Evolutionary conservation across 1,140 invertebrate genomes (phyloP).

Genomic region (Musca domestica): DNA sequence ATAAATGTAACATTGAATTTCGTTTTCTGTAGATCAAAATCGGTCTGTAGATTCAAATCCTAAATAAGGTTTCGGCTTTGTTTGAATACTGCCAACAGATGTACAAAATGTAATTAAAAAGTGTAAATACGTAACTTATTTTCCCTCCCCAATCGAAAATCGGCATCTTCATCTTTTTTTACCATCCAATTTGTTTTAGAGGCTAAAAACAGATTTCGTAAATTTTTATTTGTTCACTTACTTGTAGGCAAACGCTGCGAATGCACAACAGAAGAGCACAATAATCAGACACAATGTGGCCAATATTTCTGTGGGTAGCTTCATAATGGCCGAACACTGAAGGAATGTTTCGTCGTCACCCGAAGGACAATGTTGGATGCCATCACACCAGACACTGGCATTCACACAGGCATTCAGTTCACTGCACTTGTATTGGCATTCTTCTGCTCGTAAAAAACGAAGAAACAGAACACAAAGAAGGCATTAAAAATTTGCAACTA

Average conservation of each 20-base stretch:
- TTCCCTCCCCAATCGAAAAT: too few species aligned
- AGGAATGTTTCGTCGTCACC: conserved; percentile 81
- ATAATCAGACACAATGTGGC: conserved; percentile 56
- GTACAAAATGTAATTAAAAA: too few species aligned
- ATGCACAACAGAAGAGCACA: conserved; percentile 50
- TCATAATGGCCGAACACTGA: conserved; percentile 73
- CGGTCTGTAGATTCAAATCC: too few species aligned
- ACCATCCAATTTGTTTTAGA: too few species aligned
- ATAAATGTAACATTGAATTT: too few species aligned
- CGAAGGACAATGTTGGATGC: conserved; percentile 78
- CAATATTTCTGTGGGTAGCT: conserved; percentile 71
- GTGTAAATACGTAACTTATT: too few species aligned
- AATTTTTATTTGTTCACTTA: conserved; percentile 28
- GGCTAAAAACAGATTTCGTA: too few species aligned
- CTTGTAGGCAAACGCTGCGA: conserved; percentile 51
- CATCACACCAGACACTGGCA: conserved; percentile 85
- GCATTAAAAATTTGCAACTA: conserved; percentile 4
- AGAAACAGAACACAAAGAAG: background rate
- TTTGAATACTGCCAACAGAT: too few species aligned
- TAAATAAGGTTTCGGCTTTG: too few species aligned
- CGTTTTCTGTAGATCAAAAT: too few species aligned
- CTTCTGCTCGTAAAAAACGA: conserved; percentile 52
- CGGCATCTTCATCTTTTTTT: too few species aligned
- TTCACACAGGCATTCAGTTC: conserved; percentile 87
- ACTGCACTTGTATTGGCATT: conserved; percentile 78